A percentile compares a stretch with the other conserved stretches of the same genome.
These are phyloP conservation scores for Cepaea hortensis DNA, from an alignment of 2,888 invertebrate species.

Conservation along the genomic window DNA sequence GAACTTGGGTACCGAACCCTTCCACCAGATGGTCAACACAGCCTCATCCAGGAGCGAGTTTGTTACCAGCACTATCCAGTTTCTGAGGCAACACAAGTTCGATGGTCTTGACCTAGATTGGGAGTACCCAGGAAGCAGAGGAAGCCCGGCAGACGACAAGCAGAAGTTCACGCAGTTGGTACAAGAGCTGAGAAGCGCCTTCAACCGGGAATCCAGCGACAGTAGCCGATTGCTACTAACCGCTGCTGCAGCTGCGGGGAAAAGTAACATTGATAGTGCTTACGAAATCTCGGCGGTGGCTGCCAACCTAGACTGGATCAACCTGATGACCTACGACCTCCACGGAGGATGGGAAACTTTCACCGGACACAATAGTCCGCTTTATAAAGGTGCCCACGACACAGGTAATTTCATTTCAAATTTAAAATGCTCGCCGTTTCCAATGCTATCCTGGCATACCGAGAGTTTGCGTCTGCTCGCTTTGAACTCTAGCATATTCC, in stretches of 20 bases:
- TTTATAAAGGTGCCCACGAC: conserved; percentile 59
- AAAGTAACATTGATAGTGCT: conserved; percentile 60
- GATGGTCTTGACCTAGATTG: conserved; percentile 93
- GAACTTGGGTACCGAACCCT: conserved; percentile 88
- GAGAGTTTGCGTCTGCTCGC: no score
- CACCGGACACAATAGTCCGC: conserved; percentile 72
- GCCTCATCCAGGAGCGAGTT: conserved; percentile 61
- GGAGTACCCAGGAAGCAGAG: conserved; percentile 86
- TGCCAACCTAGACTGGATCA: conserved; percentile 62
- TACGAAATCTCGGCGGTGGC: conserved; percentile 60
- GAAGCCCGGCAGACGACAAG: conserved; percentile 70
- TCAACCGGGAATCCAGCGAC: conserved; percentile 63
- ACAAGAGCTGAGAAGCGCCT: conserved; percentile 65
- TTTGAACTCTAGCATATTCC: no score
- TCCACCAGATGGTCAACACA: conserved; percentile 66
- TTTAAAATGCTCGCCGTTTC: no score
- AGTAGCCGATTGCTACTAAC: conserved; percentile 64
- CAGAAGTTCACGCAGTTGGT: conserved; percentile 61
- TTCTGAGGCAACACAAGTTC: conserved; percentile 80
- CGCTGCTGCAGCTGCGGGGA: conserved; percentile 73
- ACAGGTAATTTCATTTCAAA: conserved; percentile 26
- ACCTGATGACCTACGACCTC: conserved; percentile 70
- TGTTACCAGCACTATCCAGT: conserved; percentile 59
- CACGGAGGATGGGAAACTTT: conserved; percentile 70
- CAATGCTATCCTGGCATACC: no score